phyloP scores from a whole-genome alignment of 2,797 vertebrate genomes.

The Eleutherodactylus coqui region DNA sequence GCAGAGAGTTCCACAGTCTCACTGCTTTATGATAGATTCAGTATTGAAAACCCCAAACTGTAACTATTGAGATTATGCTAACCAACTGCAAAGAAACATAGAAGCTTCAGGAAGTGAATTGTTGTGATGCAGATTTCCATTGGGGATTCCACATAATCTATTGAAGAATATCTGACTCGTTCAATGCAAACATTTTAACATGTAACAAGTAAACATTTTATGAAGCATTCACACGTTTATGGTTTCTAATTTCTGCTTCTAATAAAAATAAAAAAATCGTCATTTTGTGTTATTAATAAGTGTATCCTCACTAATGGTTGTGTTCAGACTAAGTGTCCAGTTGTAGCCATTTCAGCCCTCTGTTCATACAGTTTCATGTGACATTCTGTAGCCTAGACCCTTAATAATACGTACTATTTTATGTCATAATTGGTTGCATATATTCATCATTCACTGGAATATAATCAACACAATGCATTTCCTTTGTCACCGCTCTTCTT shows the following conservation, averaged over 20 bases:
- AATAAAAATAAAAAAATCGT: constrained; percentile 53
- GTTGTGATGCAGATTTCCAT: not conserved
- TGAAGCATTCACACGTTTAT: not conserved
- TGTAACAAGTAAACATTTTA: not conserved
- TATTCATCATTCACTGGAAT: constrained; percentile 60
- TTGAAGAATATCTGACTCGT: not conserved
- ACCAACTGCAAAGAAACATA: too few relatives aligned
- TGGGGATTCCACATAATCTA: not conserved
- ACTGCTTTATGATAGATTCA: not conserved
- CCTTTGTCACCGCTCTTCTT: constrained; percentile 10
- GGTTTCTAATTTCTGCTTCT: not conserved
- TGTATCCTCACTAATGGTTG: not conserved
- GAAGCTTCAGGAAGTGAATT: too few relatives aligned
- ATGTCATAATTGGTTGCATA: constrained; percentile 42
- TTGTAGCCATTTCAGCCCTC: not conserved
- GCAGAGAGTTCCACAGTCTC: too few relatives aligned
- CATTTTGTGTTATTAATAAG: not conserved
- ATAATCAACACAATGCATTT: not conserved
- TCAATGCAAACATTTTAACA: not conserved
- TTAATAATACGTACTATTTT: not conserved
- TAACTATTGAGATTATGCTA: too few relatives aligned
- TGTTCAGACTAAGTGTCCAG: not conserved
- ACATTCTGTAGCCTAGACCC: not conserved
- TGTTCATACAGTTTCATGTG: not conserved
- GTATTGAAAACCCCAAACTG: not conserved